These are phyloP conservation scores for Buceros bicornis DNA, from an alignment of 2,797 vertebrate genomes.

Conservation along the genomic window DNA sequence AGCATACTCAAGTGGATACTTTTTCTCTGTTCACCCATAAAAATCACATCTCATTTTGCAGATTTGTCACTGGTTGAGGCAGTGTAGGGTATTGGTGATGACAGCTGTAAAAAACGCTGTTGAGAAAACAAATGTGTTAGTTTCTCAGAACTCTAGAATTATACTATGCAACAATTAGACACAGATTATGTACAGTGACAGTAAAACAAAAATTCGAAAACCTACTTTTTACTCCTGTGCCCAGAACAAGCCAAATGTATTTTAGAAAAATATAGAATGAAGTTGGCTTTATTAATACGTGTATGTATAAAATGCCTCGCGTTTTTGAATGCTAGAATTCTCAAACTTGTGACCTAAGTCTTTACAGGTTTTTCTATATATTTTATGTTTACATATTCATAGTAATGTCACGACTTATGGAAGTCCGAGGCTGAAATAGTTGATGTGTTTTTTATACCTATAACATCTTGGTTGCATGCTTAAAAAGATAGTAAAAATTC, in stretches of 20 bases:
- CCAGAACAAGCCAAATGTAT: neutral
- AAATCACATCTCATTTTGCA: neutral
- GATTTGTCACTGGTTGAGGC: neutral
- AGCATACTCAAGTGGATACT: neutral
- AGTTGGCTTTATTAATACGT: neutral
- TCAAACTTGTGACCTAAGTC: neutral
- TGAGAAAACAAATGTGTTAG: neutral
- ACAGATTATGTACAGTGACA: fast-evolving
- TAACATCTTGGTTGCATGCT: neutral
- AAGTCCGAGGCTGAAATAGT: neutral
- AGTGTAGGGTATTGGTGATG: neutral
- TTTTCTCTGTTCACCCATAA: neutral
- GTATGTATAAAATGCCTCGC: neutral
- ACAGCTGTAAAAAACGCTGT: neutral
- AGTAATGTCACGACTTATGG: neutral
- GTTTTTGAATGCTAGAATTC: neutral
- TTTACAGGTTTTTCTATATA: neutral
- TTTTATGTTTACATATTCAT: neutral
- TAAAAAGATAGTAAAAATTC: neutral
- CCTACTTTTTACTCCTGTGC: neutral
- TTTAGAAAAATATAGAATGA: neutral
- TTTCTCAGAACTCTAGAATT: neutral
- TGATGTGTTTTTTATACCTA: neutral
- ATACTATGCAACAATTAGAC: neutral
- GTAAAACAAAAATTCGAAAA: neutral